Percentiles rank a stretch among this genome's conserved stretches.
phyloP scores from a whole-genome alignment of 2,888 invertebrate species.

The Lithophane leautieri region DNA sequence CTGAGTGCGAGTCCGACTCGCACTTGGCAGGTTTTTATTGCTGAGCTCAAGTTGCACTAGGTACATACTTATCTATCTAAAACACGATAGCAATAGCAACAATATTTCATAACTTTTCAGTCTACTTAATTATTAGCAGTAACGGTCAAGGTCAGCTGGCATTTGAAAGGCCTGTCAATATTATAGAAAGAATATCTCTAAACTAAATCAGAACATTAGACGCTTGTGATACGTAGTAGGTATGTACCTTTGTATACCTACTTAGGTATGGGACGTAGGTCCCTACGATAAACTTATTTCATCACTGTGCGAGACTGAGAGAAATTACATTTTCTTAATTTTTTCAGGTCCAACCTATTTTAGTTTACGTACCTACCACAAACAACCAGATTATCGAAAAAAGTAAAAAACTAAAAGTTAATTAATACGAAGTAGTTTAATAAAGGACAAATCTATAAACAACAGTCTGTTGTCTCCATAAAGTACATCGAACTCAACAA shows the following conservation, averaged over 20 bases:
- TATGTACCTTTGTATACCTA: too few species aligned
- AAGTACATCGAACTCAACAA: slow-evolving; percentile 43
- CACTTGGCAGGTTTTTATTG: slow-evolving; percentile 11
- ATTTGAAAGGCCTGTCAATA: slow-evolving; percentile 46
- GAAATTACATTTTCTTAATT: neutral
- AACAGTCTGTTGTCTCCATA: slow-evolving; percentile 9
- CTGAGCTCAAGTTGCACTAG: slow-evolving; percentile 26
- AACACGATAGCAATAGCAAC: slow-evolving; percentile 17
- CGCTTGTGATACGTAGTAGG: neutral
- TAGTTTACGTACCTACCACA: neutral
- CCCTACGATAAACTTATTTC: neutral
- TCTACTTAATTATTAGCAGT: slow-evolving; percentile 31
- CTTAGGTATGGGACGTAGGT: too few species aligned
- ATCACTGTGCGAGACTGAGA: neutral
- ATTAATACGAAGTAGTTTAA: neutral
- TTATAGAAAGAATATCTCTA: slow-evolving; percentile 34
- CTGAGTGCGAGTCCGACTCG: too few species aligned
- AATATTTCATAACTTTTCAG: slow-evolving; percentile 53
- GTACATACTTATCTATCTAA: slow-evolving; percentile 13
- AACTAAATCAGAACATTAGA: slow-evolving; percentile 9
- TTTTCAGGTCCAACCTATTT: neutral
- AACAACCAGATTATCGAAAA: neutral
- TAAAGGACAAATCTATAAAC: slow-evolving; percentile 12
- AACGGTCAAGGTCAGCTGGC: slow-evolving; percentile 47
- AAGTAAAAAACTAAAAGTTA: neutral